phyloP scores from a whole-genome alignment of 64 coral and sea anemone genomes.

The Platygyra sinensis region DNA sequence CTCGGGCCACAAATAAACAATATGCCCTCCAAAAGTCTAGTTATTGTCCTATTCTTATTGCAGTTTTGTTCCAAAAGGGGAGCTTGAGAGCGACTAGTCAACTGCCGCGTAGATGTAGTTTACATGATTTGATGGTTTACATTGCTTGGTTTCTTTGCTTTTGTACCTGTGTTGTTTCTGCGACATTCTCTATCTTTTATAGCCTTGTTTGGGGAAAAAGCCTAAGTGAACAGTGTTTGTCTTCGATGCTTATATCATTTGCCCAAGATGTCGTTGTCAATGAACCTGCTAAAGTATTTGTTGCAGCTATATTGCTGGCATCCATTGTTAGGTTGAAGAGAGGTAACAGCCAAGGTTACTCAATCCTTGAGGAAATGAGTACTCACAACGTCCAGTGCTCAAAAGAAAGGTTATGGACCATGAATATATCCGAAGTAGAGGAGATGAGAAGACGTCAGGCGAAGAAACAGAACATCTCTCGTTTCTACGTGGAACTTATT shows the following conservation, averaged over 20 bases:
- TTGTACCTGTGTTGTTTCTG: not conserved
- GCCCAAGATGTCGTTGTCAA: not conserved
- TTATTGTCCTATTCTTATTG: too few relatives aligned
- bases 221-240: not conserved
- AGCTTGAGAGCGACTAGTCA: not conserved
- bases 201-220: not conserved
- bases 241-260: not conserved
- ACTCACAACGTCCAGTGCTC: not conserved
- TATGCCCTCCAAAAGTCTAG: too few relatives aligned
- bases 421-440: not conserved
- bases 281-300: not conserved
- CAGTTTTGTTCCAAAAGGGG: constrained; percentile 27
- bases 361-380: not conserved
- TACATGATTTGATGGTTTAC: not conserved
- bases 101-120: not conserved
- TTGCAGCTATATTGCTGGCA: not conserved
- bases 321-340: not conserved
- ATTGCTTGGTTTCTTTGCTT: not conserved
- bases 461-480: not conserved
- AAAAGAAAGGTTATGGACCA: not conserved
- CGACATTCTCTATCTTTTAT: not conserved
- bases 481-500: not conserved
- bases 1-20: too few relatives aligned
- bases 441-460: not conserved
- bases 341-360: too few relatives aligned